These are phyloP conservation scores for Spilosoma lubricipeda DNA, from an alignment of 2,888 invertebrate species.

Conservation along the genomic window DNA sequence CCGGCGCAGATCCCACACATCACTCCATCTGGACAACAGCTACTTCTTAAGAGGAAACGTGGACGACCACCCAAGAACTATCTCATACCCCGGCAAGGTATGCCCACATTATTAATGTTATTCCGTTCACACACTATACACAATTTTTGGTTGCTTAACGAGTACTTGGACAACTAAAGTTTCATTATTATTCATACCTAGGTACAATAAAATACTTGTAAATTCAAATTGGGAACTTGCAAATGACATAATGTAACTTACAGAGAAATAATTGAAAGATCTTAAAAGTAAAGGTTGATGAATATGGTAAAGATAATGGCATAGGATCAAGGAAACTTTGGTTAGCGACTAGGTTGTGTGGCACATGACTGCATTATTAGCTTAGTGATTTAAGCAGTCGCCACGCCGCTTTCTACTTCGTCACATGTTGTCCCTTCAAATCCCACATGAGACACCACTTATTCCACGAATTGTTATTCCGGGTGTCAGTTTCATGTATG, in stretches of 20 bases:
- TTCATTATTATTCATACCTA: neutral
- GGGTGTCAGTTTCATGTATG: too few species aligned
- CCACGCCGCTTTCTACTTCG: too few species aligned
- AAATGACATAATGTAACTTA: too few species aligned
- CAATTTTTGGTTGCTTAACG: neutral
- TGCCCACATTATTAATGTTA: neutral
- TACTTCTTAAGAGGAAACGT: constrained; percentile 77
- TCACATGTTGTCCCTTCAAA: too few species aligned
- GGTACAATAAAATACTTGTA: neutral
- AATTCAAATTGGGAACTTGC: neutral
- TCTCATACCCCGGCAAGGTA: constrained; percentile 71
- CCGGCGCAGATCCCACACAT: constrained; percentile 52
- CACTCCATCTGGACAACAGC: constrained; percentile 69
- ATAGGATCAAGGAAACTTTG: neutral
- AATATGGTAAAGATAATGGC: neutral
- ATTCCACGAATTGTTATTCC: too few species aligned
- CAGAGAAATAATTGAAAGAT: neutral
- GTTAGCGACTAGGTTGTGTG: too few species aligned
- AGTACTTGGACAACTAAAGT: neutral
- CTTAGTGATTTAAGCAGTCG: too few species aligned
- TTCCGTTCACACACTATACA: neutral
- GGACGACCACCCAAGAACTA: constrained; percentile 84
- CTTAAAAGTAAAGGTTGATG: neutral
- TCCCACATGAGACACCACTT: too few species aligned
- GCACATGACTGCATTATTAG: too few species aligned